Percentiles rank a stretch among this genome's conserved stretches.
These are phyloP conservation scores for Brachyalestes nurse DNA, from an alignment of 2,797 vertebrate species.

Conservation along the genomic window DNA sequence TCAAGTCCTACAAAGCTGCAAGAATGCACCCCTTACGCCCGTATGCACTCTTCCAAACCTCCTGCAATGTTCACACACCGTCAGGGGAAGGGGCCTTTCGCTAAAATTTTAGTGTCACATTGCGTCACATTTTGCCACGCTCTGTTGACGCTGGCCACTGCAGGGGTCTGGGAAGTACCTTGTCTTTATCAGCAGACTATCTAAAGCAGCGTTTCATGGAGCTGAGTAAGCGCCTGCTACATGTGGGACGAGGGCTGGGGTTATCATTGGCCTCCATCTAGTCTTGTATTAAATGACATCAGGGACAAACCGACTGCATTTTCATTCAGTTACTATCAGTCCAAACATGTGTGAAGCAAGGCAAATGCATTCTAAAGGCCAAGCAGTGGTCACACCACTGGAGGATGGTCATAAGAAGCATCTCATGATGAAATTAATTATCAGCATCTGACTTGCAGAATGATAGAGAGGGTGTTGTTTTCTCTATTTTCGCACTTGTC, in stretches of 20 bases:
- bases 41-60: conserved; percentile 29
- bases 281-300: conserved; percentile 28
- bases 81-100: conserved; percentile 20
- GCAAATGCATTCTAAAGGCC: neutral
- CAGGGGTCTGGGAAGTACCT: conserved; percentile 35
- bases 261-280: conserved; percentile 32
- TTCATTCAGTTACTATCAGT: neutral
- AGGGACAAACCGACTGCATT: conserved; percentile 26
- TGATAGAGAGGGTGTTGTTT: neutral
- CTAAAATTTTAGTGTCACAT: conserved; percentile 13
- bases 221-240: conserved; percentile 32
- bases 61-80: conserved; percentile 19
- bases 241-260: conserved; percentile 19
- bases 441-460: conserved; percentile 19
- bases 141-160: conserved; percentile 33
- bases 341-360: conserved; percentile 2
- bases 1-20: conserved; percentile 41
- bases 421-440: conserved; percentile 4
- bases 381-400: neutral
- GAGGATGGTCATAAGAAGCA: conserved; percentile 3
- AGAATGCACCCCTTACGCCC: conserved; percentile 37
- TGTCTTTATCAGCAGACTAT: conserved; percentile 37
- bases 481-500: neutral
- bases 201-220: conserved; percentile 34
- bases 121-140: conserved; percentile 19